These are phyloP conservation scores for Hyposoter dolosus DNA, from an alignment of 2,888 invertebrate genomes.

Conservation along the genomic window DNA sequence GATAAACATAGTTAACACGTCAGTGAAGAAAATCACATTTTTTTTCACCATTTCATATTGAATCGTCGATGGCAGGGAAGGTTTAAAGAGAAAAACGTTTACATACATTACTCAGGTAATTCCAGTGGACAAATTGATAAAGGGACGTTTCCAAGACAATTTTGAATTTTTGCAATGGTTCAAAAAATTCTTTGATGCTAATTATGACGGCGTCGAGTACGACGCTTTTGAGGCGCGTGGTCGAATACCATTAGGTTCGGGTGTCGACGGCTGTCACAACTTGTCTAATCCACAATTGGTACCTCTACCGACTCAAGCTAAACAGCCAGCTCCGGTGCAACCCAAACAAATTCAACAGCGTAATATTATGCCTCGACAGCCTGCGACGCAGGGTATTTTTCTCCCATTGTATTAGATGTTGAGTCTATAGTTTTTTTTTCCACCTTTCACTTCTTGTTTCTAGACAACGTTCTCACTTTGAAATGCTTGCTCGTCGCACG, in stretches of 20 bases:
- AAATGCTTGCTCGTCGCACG: slow-evolving; percentile 65
- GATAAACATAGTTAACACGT: neutral
- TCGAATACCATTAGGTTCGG: slow-evolving; percentile 92
- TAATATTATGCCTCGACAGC: slow-evolving; percentile 80
- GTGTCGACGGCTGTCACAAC: slow-evolving; percentile 85
- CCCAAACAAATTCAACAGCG: slow-evolving; percentile 82
- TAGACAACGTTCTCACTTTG: slow-evolving; percentile 55
- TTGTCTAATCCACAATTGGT: slow-evolving; percentile 84
- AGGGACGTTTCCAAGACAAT: slow-evolving; percentile 99
- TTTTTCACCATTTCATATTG: neutral
- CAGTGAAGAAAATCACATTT: neutral
- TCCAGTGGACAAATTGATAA: slow-evolving; percentile 99
- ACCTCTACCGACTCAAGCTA: slow-evolving; percentile 83
- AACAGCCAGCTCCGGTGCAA: slow-evolving; percentile 76
- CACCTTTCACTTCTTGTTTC: slow-evolving; percentile 56
- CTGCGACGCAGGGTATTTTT: slow-evolving; percentile 79
- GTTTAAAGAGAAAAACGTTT: neutral
- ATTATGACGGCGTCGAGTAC: slow-evolving; percentile 99
- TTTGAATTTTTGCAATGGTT: slow-evolving; percentile 99
- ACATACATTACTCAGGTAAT: slow-evolving; percentile 91
- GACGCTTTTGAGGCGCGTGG: slow-evolving; percentile 96
- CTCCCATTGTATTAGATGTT: slow-evolving; percentile 64
- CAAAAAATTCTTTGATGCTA: slow-evolving; percentile 99
- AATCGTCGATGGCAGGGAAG: neutral
- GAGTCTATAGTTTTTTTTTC: slow-evolving; percentile 64